These are phyloP conservation scores for Styela plicata DNA, from an alignment of 23 tunicate species.

Conservation along the genomic window DNA sequence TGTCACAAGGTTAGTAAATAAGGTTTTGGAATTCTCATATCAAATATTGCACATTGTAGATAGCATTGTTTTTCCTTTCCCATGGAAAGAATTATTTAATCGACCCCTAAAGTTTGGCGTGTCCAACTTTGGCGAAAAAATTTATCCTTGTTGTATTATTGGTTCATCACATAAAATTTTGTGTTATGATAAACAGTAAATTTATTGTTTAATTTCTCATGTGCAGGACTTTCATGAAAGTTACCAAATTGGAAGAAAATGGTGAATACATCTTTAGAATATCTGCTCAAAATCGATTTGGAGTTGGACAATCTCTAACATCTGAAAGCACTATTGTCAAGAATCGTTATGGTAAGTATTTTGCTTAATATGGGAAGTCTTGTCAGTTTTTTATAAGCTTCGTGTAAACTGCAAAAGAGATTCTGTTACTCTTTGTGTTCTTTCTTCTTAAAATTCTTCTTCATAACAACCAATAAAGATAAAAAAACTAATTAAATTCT, in stretches of 20 bases:
- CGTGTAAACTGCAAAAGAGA: no score
- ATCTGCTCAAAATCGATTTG: constrained; percentile 90
- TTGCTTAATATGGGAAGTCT: neutral
- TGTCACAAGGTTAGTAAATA: constrained; percentile 52
- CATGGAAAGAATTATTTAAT: neutral
- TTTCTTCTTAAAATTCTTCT: no score
- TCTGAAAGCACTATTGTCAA: constrained; percentile 69
- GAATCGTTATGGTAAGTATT: constrained; percentile 36
- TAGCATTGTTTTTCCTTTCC: neutral
- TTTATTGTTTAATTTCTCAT: no score
- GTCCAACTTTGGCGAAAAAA: neutral
- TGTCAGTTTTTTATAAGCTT: no score
- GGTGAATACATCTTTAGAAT: constrained; percentile 82
- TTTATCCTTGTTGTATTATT: neutral
- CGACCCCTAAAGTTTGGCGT: neutral
- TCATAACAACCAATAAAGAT: no score
- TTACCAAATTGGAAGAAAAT: constrained; percentile 57
- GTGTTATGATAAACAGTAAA: no score
- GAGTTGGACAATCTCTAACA: constrained; percentile 65
- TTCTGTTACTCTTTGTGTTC: no score
- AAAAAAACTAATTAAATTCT: no score
- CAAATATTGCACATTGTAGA: no score
- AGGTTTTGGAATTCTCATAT: no score
- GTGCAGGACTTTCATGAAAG: constrained; percentile 70
- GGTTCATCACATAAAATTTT: no score